Evolutionary conservation across 35 echinoderm and acorn worm species (phyloP), one percentile per base, ranked within the genome.

Genomic region (Apostichopus californicus): DNA sequence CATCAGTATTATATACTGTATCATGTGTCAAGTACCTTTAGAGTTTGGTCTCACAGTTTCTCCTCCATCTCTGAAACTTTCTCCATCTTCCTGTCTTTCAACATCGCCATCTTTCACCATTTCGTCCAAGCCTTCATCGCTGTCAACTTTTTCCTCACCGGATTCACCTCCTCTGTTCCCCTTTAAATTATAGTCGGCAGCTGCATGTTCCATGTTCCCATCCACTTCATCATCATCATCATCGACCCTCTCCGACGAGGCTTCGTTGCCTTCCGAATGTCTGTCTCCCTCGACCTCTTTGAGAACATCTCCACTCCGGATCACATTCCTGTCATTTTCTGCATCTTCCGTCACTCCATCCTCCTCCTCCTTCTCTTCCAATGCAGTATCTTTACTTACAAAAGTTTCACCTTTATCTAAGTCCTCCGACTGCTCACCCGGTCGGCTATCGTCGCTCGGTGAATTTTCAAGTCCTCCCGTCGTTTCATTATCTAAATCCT

Each of bases 1-100:
- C 34, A 46, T 2, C 34, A 46, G 34, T 46, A 46, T 46, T 46
- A 3, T 3, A 46, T 46, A 46, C 34, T 46, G 34, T 46, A 46
- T 46, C 34, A 46, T 18, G 18, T 68, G 64, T 83, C 14, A 83
- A 55, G 80, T 83, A 83, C 80, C 80, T 83, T 83, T 83, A 6
- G 80, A 83, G 7, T 83, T 53, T 83, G 80, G n/a, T 83, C 80
- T 83, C 14, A 54, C 34, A 13, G 55, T 83, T 46, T 46, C 34
- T 5, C 18, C 80, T 12, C 55, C 80, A 55, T 46, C 80, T 11
- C 55, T 0, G 8, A 68, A 4, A 11, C 64, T 68, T 10, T 15
- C 52, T 15, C 46, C 46, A 53, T 14, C 9, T 54, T 83, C 46
- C 46, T 83, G 2, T 17, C 18, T 56, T 20, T 20, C 53, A 46